A percentile compares a stretch with the other conserved stretches of the same genome.
Evolutionary conservation across 2,888 invertebrate genomes (phyloP).

Genomic region (Lypha dubia): DNA sequence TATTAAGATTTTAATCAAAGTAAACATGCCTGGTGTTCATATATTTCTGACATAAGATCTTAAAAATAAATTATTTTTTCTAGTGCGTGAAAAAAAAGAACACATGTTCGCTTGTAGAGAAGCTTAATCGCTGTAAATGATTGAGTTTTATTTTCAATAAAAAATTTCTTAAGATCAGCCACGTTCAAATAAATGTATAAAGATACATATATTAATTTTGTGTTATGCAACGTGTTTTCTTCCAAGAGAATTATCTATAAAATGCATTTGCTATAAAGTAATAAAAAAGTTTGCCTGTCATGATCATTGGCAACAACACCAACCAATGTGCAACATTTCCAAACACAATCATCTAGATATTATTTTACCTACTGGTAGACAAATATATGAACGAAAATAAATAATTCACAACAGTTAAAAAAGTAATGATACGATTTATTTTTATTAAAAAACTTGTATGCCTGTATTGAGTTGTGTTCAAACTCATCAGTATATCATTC

Average conservation of each 20-base stretch:
- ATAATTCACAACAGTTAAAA: too few species aligned
- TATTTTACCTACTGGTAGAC: too few species aligned
- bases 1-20: slow-evolving; percentile 29
- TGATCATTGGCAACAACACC: too few species aligned
- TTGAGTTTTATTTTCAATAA: slow-evolving; percentile 43
- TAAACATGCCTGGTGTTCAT: neutral
- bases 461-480: too few species aligned
- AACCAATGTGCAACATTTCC: too few species aligned
- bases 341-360: too few species aligned
- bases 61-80: neutral
- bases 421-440: too few species aligned
- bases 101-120: slow-evolving; percentile 8
- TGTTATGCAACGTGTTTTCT: neutral
- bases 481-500: too few species aligned
- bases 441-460: too few species aligned
- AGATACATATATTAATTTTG: neutral
- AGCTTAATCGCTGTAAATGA: slow-evolving; percentile 29
- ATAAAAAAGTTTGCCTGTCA: too few species aligned
- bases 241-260: neutral
- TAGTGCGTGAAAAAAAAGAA: slow-evolving; percentile 2
- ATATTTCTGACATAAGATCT: neutral
- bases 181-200: neutral
- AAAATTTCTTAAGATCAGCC: slow-evolving; percentile 20
- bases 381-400: too few species aligned
- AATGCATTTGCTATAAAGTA: neutral